These are phyloP conservation scores for Empidonax traillii DNA, from an alignment of 2,113 vertebrate species.

Conservation along the genomic window DNA sequence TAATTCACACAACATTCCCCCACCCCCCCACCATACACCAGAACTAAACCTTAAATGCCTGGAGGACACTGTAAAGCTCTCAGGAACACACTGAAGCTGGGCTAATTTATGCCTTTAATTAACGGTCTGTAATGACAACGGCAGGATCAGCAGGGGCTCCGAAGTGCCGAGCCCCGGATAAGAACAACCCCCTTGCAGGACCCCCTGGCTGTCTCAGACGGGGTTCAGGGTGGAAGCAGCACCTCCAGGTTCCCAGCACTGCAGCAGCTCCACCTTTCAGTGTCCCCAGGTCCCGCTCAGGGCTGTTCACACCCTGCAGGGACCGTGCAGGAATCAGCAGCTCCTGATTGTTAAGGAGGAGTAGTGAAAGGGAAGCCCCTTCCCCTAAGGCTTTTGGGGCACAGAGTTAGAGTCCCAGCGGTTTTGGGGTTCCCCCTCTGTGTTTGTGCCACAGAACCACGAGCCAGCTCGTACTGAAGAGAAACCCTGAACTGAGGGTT, in stretches of 20 bases:
- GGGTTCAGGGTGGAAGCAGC: fast-evolving
- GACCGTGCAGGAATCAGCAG: not conserved
- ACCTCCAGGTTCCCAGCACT: not conserved
- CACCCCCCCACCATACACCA: not conserved
- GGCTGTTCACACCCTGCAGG: not conserved
- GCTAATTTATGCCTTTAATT: not conserved
- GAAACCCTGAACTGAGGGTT: fast-evolving
- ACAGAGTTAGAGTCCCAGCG: too few species aligned
- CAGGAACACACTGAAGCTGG: fast-evolving
- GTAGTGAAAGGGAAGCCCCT: fast-evolving
- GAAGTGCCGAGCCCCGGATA: fast-evolving
- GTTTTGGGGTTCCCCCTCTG: not conserved
- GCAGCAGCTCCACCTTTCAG: not conserved
- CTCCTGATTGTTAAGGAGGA: not conserved
- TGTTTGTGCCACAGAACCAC: not conserved
- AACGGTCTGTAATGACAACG: fast-evolving
- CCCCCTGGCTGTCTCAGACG: fast-evolving
- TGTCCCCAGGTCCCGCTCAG: fast-evolving
- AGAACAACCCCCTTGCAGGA: not conserved
- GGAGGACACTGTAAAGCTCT: not conserved
- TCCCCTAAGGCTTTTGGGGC: not conserved
- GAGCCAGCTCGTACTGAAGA: not conserved
- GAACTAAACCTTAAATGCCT: fast-evolving
- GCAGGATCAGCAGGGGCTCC: not conserved
- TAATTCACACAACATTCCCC: not conserved